phyloP scores from a whole-genome alignment of 2,797 vertebrate genomes.

The Cyprinodon diabolis region DNA sequence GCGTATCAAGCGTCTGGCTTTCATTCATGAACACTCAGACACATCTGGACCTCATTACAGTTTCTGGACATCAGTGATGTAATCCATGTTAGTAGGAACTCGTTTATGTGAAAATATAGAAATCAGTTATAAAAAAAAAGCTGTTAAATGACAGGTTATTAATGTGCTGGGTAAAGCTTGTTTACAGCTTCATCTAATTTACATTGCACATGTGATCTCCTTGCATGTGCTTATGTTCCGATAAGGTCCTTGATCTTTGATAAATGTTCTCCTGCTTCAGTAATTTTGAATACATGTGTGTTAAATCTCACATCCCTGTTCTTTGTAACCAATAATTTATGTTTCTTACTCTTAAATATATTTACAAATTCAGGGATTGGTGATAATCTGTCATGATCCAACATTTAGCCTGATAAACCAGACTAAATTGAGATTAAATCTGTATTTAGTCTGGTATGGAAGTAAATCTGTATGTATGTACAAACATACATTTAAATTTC shows the following conservation, averaged over 20 bases:
- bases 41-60: too few species aligned
- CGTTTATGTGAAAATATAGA: not conserved
- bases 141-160: not conserved
- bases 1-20: not conserved
- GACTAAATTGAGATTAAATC: too few species aligned
- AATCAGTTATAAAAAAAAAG: not conserved
- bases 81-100: not conserved
- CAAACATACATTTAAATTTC: too few species aligned
- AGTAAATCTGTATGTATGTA: too few species aligned
- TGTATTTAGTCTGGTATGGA: too few species aligned
- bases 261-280: too few species aligned
- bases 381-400: not conserved
- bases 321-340: not conserved
- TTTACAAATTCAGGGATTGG: not conserved
- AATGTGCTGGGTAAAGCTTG: not conserved
- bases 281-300: not conserved
- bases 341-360: not conserved
- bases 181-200: not conserved
- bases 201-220: not conserved
- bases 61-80: not conserved
- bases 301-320: not conserved
- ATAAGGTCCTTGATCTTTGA: not conserved
- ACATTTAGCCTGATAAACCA: too few species aligned
- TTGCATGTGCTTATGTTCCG: not conserved
- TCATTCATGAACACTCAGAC: not conserved